Percentiles rank a stretch among this genome's conserved stretches.
Conservation (phyloP, 2,113 vertebrate species). For the Benitochromis conjunctus region DNA sequence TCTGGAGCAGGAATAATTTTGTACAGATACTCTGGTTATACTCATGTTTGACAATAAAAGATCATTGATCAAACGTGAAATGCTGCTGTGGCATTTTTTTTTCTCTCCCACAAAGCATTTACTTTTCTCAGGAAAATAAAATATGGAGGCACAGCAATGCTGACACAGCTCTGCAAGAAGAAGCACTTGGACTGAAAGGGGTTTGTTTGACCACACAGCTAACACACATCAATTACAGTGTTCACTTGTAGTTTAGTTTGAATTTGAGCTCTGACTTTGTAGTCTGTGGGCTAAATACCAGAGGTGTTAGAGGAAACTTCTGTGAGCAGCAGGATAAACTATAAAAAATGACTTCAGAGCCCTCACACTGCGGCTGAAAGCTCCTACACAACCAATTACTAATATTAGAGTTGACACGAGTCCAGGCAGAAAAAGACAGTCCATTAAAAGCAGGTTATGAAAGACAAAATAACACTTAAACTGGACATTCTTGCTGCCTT, state of each 20-base stretch:
- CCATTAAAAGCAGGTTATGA: neutral
- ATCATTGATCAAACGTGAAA: conserved; percentile 48
- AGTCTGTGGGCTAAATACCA: neutral
- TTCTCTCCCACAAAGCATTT: neutral
- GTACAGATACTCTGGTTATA: conserved; percentile 73
- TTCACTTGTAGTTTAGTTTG: neutral
- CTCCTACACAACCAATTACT: neutral
- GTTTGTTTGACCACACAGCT: neutral
- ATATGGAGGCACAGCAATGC: neutral
- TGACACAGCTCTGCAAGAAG: neutral
- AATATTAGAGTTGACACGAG: neutral
- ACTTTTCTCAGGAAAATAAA: neutral
- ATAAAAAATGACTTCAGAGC: neutral
- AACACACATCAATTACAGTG: neutral
- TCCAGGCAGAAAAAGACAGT: neutral
- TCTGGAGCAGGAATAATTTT: conserved; percentile 59
- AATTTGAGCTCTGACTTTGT: neutral
- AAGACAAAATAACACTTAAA: neutral
- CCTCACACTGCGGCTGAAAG: neutral
- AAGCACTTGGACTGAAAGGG: neutral
- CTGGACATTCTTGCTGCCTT: neutral
- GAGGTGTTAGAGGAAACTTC: neutral
- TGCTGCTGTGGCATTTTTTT: neutral
- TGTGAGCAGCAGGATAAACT: neutral
- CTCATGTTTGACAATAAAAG: conserved; percentile 73